Percentiles rank a stretch among this genome's conserved stretches.
Evolutionary conservation across 2,797 vertebrate genomes (phyloP).

Genomic region (Alauda arvensis): DNA sequence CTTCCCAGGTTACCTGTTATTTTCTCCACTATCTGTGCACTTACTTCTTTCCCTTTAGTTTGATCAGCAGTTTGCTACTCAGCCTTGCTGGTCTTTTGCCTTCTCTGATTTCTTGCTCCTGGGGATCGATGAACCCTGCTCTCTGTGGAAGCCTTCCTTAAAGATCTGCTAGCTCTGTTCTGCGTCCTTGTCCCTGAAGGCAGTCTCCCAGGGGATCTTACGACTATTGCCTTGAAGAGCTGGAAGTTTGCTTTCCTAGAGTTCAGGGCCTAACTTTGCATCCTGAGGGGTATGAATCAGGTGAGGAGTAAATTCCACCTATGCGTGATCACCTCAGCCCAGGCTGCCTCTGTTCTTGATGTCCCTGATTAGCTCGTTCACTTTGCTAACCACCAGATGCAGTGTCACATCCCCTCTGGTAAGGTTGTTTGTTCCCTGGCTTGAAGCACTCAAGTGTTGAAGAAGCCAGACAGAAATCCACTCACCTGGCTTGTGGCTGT

Average conservation of each 20-base stretch:
- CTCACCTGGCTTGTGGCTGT: neutral
- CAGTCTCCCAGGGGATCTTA: neutral
- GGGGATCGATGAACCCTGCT: neutral
- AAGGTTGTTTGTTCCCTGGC: neutral
- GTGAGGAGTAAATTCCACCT: neutral
- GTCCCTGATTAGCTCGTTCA: neutral
- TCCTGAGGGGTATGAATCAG: too few relatives aligned
- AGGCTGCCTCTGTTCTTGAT: neutral
- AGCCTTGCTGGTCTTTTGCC: neutral
- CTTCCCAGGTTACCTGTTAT: neutral
- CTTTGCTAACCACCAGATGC: neutral
- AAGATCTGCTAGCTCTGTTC: neutral
- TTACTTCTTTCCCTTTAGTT: neutral
- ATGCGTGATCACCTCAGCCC: neutral
- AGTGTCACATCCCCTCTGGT: neutral
- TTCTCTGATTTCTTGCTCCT: neutral
- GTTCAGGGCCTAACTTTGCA: neutral
- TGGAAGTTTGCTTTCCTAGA: neutral
- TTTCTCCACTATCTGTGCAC: neutral
- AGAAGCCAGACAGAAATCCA: neutral
- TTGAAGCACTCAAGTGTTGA: neutral
- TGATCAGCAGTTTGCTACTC: neutral
- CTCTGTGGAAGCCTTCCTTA: neutral
- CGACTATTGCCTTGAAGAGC: neutral
- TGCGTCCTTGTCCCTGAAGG: neutral